These are phyloP conservation scores for Parnassius glacialis DNA, from an alignment of 2,888 invertebrate genomes.

Conservation along the genomic window DNA sequence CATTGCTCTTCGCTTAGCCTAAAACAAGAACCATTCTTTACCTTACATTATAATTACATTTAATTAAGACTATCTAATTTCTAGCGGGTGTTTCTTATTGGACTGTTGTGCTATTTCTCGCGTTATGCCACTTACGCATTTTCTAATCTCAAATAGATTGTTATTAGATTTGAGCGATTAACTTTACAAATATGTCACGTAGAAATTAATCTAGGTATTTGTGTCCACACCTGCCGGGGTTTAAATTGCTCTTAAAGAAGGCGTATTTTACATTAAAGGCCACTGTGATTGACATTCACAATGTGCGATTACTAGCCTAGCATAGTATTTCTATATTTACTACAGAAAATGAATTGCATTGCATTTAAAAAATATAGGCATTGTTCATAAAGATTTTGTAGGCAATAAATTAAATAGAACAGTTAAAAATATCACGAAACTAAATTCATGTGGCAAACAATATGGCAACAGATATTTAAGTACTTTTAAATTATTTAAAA, in stretches of 20 bases:
- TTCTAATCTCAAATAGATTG: conserved; percentile 26
- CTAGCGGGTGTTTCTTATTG: conserved; percentile 76
- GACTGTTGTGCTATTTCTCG: conserved; percentile 65
- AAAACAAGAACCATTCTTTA: conserved; percentile 80
- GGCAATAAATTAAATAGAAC: conserved; percentile 65
- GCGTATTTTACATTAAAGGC: conserved; percentile 64
- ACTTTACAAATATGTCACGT: conserved; percentile 22
- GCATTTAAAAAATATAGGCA: conserved; percentile 51
- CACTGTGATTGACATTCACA: conserved; percentile 70
- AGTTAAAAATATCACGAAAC: conserved; percentile 74
- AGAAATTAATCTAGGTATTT: conserved; percentile 19
- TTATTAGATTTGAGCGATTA: conserved; percentile 26
- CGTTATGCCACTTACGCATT: conserved; percentile 48
- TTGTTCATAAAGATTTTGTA: conserved; percentile 60
- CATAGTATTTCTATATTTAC: conserved; percentile 64
- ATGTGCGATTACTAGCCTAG: conserved; percentile 70
- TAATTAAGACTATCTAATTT: conserved; percentile 77
- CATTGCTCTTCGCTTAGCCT: conserved; percentile 79
- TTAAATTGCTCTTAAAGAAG: conserved; percentile 65
- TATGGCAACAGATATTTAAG: conserved; percentile 79
- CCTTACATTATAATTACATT: conserved; percentile 76
- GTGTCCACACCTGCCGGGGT: conserved; percentile 45
- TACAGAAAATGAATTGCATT: conserved; percentile 43
- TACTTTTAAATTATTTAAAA: conserved; percentile 64
- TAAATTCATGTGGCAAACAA: conserved; percentile 77